Base-by-base conservation (phyloP, 35 echinoderm and acorn worm species). In the Ophiothrix spiculata region DNA sequence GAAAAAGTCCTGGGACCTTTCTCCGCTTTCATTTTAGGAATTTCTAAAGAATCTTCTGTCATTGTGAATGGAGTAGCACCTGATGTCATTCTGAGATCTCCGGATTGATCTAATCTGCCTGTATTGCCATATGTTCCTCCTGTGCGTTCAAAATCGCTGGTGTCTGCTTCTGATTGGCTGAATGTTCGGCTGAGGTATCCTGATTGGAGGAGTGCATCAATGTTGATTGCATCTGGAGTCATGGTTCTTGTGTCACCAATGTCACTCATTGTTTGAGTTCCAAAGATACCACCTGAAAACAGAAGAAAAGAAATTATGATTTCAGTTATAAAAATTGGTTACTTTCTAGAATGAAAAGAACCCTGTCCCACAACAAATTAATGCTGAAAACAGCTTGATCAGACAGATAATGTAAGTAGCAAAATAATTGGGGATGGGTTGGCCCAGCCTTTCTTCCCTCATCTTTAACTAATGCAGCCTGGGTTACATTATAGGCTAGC, bases 221-320 rank as follows among this genome's bases (percentile, higher is more conserved):
- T 85, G 73, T 94, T 99, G 35, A 99, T 88, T n/a, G 89, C 91
- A 54, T 99, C 96, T n/a, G 96, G 96, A 38, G 96, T 94, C 77
- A 94, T 81, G 19, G 95, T 98, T 77, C 91, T 83, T 33, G 86
- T 86, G 46, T 60, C 75, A 6, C 45, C 80, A 32, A 84, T 31
- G 76, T 81, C 81, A 64, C 54, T 75, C 88, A 90, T 90, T 64
- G 88, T 84, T 32, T 63, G 46, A 35, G 81, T 84, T 64, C 56
- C 81, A 84, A 84, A 84, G 0, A 84, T 17, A 63, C 60, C 60
- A 15, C 63, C 81, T 84, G 21, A 37, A 38, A 6, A 39, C 19
- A 37, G n/a, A 38, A 37, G 31, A 38, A 4, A 75, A 75, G 73
- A 75, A 75, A 75, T 10, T 2, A 21, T 2, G 29, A 21, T 6